Base-by-base conservation (phyloP, 2,797 vertebrate species). In the Bovichtus diacanthus region DNA sequence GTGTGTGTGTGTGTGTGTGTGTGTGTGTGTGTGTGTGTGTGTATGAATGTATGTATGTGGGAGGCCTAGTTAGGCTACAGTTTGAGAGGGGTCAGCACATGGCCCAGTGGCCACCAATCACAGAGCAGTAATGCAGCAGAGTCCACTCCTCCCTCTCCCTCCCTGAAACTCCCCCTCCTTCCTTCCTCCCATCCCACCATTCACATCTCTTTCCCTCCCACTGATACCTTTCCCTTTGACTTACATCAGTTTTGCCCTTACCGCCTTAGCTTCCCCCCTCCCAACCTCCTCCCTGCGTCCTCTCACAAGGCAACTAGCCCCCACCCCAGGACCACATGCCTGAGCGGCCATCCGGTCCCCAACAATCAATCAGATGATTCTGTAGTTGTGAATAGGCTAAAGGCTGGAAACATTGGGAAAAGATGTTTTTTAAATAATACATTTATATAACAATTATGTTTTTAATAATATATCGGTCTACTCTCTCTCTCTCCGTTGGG, bases 81-180 rank as follows among this genome's bases (percentile, higher is more conserved):
- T 90, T 73, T 75, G 89, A 92, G 88, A 82, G 59, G 67, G 81
- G 85, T 89, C 87, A 78, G 71, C 83, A 85, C 69, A 76, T 76
- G 79, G 80, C 63, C 79, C 70, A 54, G 70, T 5, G 15, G 55
- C 59, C 66, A 71, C 90, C 85, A 92, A 89, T 91, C 87, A 80
- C 63, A 83, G 82, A 21, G 62, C 75, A 56, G 80, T 21, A 58
- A 49, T 38, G 68, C 66, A 44, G 65, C 25, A 12, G 49, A 2
- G 39, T 76, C 25, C 56, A 47, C 80, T 62, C 76, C 84, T 27
- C 78, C 62, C 53, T 0, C 63, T 36, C 29, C 59, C 50, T 54
- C 60, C 29, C 65, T n/a, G 13, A 47, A 54, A 19, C 34, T 38
- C 41, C 39, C 44, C 34, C 25, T 7, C 10, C n/a, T 12, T 29